Evolutionary conservation across 2,797 vertebrate species (phyloP), one percentile per base, ranked within the genome.

Genomic region (Poeciliopsis infans): DNA sequence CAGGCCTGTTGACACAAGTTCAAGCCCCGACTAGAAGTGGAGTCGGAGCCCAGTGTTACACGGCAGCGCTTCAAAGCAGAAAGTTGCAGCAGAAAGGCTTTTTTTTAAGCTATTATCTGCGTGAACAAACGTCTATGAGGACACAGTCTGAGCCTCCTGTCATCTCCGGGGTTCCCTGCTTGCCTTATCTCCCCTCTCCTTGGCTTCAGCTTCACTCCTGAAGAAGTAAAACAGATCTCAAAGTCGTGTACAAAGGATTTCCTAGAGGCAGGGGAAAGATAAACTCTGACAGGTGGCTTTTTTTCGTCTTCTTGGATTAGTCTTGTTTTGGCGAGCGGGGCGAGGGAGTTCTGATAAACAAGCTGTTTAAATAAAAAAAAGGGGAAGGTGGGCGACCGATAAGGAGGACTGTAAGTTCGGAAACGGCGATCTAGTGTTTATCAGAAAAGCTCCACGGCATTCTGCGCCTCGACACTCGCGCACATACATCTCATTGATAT

Each of bases 171-270:
- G 47, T 76, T 86, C 79, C 87, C 85, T 25, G 74, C 80, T 87
- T 41, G 16, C 80, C 90, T 94, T 93, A 94, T 95, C 93, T 87
- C 66, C 76, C 79, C 84, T 43, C 41, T 31, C 57, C 84, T 84
- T 85, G 66, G 86, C 90, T 87, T 85, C 85, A 87, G 90, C 90
- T 91, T 89, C 90, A 87, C 88, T 91, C 85, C 83, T 89, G 11
- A 90, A 87, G 72, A 89, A 88, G 90, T 90, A 91, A 93, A 92
- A 94, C 79, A 90, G 92, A 94, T 94, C 93, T 93, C 89, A 92
- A 91, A 94, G 88, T 91, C 87, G 86, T 89, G 90, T 91, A 90
- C 86, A 91, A 88, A 90, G 87, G 90, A 92, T 93, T 91, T 93
- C 83, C 88, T 87, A 75, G 90, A 92, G 85, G 81, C 89, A 73